These are phyloP conservation scores for Rhabdornis inornatus DNA, from an alignment of 2,113 vertebrate species.

Conservation along the genomic window DNA sequence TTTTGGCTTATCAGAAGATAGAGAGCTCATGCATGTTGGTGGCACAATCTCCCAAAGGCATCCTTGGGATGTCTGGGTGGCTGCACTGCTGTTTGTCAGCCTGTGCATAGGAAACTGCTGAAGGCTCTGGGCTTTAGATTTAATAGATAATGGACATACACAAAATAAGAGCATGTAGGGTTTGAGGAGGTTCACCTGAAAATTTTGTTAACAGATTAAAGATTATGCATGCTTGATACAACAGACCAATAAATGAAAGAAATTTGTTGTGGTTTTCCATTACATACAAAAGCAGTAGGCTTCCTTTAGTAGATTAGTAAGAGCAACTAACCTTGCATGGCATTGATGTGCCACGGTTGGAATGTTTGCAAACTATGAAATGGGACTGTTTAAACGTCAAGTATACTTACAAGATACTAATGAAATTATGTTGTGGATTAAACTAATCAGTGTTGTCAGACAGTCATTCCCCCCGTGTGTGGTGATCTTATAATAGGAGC, in stretches of 20 bases:
- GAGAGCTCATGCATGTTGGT: rapidly evolving
- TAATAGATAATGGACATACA: neutral
- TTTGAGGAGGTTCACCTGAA: neutral
- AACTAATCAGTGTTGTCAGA: neutral
- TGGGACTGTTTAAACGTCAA: neutral
- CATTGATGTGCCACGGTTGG: neutral
- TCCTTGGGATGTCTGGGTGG: neutral
- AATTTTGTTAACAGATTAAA: neutral
- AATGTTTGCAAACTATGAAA: neutral
- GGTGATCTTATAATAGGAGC: neutral
- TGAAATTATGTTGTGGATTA: neutral
- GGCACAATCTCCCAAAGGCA: neutral
- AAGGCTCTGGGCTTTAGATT: neutral
- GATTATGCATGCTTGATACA: neutral
- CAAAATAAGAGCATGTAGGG: neutral
- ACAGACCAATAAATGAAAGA: neutral
- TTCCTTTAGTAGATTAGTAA: neutral
- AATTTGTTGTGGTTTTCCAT: neutral
- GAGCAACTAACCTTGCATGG: neutral
- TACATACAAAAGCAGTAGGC: neutral
- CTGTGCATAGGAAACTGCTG: neutral
- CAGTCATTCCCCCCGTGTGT: neutral
- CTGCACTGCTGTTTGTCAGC: neutral
- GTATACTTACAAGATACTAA: neutral
- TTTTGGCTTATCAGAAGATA: neutral